Conservation (phyloP, 2,888 invertebrate genomes). For the Sminthurides aquaticus region DNA sequence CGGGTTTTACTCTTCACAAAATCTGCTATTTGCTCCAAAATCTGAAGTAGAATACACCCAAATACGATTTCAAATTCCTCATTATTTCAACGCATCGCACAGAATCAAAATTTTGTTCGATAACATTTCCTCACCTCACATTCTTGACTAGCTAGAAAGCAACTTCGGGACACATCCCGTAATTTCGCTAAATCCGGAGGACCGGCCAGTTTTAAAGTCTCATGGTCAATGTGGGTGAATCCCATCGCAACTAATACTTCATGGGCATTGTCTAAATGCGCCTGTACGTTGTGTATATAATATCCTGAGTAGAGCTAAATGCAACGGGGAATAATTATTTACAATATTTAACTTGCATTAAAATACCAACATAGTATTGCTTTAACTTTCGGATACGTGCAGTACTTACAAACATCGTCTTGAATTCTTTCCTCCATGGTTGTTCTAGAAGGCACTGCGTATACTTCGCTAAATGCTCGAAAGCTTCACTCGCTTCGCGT, state of each 20-base stretch:
- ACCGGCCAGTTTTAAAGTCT: conserved; percentile 27
- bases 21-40: conserved; percentile 70
- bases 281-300: conserved; percentile 78
- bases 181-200: conserved; percentile 60
- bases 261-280: conserved; percentile 70
- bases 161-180: conserved; percentile 70
- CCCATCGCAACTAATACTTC: conserved; percentile 74
- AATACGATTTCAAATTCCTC: too few relatives aligned
- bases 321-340: conserved; percentile 23
- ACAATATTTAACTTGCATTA: too few relatives aligned
- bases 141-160: conserved; percentile 77
- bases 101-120: neutral
- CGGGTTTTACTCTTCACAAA: conserved; percentile 52
- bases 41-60: conserved; percentile 54
- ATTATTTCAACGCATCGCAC: neutral
- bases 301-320: conserved; percentile 75
- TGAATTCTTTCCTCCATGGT: conserved; percentile 83
- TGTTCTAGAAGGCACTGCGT: conserved; percentile 76
- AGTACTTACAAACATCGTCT: conserved; percentile 62
- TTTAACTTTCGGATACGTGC: neutral
- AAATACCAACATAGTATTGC: neutral
- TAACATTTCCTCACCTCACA: conserved; percentile 58
- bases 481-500: conserved; percentile 70
- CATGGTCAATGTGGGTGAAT: conserved; percentile 54
- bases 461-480: conserved; percentile 75